phyloP scores from a whole-genome alignment of 2,797 vertebrate species.

The Chelonia mydas region DNA sequence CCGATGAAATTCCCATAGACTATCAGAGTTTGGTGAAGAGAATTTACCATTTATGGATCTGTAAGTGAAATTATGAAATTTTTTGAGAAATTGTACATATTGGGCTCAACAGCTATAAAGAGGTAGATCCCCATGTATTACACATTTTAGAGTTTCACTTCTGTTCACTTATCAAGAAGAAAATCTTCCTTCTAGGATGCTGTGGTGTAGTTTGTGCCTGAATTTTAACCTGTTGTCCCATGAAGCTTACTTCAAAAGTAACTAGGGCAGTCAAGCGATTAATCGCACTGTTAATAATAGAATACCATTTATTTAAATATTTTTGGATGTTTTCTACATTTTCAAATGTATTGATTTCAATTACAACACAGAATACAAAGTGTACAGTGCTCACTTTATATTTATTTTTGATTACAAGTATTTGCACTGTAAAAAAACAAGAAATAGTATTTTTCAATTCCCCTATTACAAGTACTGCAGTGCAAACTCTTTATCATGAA shows the following conservation, averaged over 20 bases:
- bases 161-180: background rate
- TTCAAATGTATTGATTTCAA: no score
- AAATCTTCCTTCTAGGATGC: background rate
- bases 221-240: background rate
- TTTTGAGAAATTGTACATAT: background rate
- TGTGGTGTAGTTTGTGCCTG: background rate
- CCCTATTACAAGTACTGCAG: no score
- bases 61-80: slow-evolving; percentile 80
- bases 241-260: background rate
- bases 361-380: no score
- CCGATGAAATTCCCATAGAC: slow-evolving; percentile 91
- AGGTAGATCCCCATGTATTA: rapidly evolving
- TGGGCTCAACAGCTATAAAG: background rate
- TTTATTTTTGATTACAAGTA: no score
- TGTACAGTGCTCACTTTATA: no score
- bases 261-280: no score
- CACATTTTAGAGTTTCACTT: background rate
- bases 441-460: no score
- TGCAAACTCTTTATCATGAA: no score
- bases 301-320: background rate
- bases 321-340: no score
- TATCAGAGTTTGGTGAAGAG: slow-evolving; percentile 88
- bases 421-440: no score
- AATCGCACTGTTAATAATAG: background rate
- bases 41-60: slow-evolving; percentile 93